Evolutionary conservation across 2,113 vertebrate genomes (phyloP).

Genomic region (Albula glossodonta): DNA sequence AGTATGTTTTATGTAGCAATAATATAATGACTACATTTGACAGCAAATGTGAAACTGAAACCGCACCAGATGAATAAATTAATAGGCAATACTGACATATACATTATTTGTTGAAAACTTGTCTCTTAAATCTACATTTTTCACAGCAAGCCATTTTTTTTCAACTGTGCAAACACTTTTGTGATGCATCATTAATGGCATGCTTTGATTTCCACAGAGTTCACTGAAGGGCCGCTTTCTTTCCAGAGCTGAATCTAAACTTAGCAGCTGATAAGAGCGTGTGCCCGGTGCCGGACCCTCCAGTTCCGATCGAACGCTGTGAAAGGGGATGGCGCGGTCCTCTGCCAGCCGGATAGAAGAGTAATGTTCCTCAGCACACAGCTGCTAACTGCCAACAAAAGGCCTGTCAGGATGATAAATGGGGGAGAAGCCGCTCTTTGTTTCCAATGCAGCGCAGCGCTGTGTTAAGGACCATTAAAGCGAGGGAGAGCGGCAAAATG

Average conservation of each 20-base stretch:
- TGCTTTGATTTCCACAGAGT: conserved; percentile 1
- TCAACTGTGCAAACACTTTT: conserved; percentile 11
- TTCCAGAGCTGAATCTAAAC: not conserved
- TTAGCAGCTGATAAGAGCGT: conserved; percentile 34
- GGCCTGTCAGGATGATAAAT: conserved; percentile 72
- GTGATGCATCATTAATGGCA: conserved; percentile 15
- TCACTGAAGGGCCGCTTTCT: conserved; percentile 9
- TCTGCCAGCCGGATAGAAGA: conserved; percentile 50
- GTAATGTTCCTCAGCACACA: conserved; percentile 63
- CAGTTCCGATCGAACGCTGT: conserved; percentile 42
- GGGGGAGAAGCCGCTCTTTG: conserved; percentile 56
- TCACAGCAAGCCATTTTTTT: not conserved
- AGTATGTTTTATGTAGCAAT: not conserved
- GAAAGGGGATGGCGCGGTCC: conserved; percentile 35
- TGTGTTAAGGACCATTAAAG: conserved; percentile 49
- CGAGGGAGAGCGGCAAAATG: conserved; percentile 13
- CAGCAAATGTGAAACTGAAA: not conserved
- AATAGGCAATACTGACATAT: not conserved
- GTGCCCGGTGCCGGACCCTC: conserved; percentile 35
- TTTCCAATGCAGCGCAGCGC: conserved; percentile 52
- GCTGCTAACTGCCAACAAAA: conserved; percentile 72
- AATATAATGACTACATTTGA: not conserved
- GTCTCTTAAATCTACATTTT: not conserved
- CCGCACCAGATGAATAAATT: not conserved
- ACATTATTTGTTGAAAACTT: not conserved